Conservation (phyloP, 92 coral and sea anemone genomes). For the Phymanthus crucifer region DNA sequence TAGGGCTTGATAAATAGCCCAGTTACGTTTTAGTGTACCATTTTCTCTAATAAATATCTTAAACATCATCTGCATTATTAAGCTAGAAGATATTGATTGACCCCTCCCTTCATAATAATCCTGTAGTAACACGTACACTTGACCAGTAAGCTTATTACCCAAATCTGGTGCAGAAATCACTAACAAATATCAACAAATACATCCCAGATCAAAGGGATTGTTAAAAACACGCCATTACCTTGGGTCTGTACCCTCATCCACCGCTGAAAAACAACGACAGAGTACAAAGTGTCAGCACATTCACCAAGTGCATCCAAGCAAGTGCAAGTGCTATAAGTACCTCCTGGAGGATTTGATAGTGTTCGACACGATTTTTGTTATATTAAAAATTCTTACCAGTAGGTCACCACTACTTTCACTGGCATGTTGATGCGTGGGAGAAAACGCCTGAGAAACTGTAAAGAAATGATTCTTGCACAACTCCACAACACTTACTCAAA, state of each 20-base stretch:
- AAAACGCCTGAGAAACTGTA: slow-evolving; percentile 23
- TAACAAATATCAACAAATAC: background rate
- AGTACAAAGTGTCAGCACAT: background rate
- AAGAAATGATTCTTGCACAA: background rate
- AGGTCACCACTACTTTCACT: slow-evolving; percentile 29
- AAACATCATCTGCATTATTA: too few relatives aligned
- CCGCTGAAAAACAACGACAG: slow-evolving; percentile 58
- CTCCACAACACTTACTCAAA: background rate
- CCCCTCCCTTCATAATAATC: too few relatives aligned
- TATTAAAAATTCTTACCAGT: slow-evolving; percentile 37
- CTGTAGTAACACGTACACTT: too few relatives aligned
- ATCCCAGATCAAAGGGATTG: background rate
- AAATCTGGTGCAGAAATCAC: background rate
- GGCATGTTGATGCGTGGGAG: slow-evolving; percentile 35
- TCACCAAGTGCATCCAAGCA: background rate
- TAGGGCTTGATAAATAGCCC: too few relatives aligned
- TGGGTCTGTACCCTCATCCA: slow-evolving; percentile 84
- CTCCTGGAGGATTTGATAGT: background rate
- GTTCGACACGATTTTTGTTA: background rate
- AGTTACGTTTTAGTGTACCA: too few relatives aligned
- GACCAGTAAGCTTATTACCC: background rate
- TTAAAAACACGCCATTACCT: slow-evolving; percentile 43
- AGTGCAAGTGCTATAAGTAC: background rate
- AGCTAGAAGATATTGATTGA: too few relatives aligned
- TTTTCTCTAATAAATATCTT: too few relatives aligned